Conservation (phyloP, 92 coral and sea anemone species). For the Palythoa grandis region DNA sequence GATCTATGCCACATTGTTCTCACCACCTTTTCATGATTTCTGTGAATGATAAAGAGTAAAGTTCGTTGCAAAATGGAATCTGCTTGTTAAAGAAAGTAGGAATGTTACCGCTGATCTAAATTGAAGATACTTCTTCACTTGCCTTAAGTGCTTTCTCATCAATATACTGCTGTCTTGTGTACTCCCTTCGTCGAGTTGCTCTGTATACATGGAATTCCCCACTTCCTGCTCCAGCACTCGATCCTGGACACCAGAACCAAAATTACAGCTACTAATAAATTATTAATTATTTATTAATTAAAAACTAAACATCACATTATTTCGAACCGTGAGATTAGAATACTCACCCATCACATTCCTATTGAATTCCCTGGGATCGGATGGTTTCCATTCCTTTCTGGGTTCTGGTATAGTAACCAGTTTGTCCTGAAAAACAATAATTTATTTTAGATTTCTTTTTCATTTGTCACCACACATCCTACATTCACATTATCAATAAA, state of each 20-base stretch:
- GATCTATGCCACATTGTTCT: no score
- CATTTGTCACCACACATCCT: no score
- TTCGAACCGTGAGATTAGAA: neutral
- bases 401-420: constrained; percentile 72
- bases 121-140: neutral
- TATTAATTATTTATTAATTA: neutral
- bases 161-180: constrained; percentile 82
- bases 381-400: constrained; percentile 91
- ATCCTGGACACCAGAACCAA: constrained; percentile 57
- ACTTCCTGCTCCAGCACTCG: constrained; percentile 99
- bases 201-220: constrained; percentile 99
- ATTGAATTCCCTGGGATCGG: constrained; percentile 94
- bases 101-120: no score
- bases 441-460: no score
- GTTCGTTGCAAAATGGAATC: no score
- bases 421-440: constrained; percentile 72
- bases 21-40: no score
- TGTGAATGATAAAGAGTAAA: no score
- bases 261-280: neutral
- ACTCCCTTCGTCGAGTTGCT: constrained; percentile 94
- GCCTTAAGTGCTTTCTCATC: constrained; percentile 80
- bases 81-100: no score
- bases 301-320: neutral
- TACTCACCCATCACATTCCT: constrained; percentile 97
- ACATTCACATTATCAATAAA: no score